Conservation (phyloP, 2,888 invertebrate species). For the Netelia inedita region DNA sequence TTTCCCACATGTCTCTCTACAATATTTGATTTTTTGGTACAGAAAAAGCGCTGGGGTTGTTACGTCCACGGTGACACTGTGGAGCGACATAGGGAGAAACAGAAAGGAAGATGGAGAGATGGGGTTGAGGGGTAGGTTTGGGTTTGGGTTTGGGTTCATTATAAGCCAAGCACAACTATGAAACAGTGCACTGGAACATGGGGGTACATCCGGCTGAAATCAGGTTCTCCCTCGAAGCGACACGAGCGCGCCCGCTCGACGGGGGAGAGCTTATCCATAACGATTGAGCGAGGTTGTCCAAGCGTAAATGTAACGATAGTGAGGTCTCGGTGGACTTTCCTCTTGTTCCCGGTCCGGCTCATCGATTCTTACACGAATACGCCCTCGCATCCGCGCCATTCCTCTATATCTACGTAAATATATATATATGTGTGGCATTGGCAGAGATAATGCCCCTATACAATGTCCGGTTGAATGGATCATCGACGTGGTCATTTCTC, state of each 20-base stretch:
- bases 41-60: neutral
- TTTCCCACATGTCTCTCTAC: neutral
- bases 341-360: slow-evolving; percentile 71
- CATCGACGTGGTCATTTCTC: slow-evolving; percentile 72
- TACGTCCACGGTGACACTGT: neutral
- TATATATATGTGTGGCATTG: slow-evolving; percentile 72
- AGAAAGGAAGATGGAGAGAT: neutral
- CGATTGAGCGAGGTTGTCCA: slow-evolving; percentile 81
- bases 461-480: slow-evolving; percentile 73
- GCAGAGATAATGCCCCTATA: slow-evolving; percentile 78
- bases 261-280: slow-evolving; percentile 78
- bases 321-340: slow-evolving; percentile 74
- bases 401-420: neutral
- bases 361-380: slow-evolving; percentile 79
- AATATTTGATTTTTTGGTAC: neutral
- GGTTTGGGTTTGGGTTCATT: neutral
- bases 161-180: slow-evolving; percentile 17
- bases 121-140: neutral
- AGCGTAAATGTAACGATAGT: slow-evolving; percentile 84
- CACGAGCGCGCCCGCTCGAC: slow-evolving; percentile 15
- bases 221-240: slow-evolving; percentile 35
- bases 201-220: slow-evolving; percentile 45
- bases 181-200: slow-evolving; percentile 8
- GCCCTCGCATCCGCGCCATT: slow-evolving; percentile 64
- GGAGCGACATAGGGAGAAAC: neutral